Conservation (phyloP, 2,113 vertebrate genomes). For the Callorhinus ursinus region DNA sequence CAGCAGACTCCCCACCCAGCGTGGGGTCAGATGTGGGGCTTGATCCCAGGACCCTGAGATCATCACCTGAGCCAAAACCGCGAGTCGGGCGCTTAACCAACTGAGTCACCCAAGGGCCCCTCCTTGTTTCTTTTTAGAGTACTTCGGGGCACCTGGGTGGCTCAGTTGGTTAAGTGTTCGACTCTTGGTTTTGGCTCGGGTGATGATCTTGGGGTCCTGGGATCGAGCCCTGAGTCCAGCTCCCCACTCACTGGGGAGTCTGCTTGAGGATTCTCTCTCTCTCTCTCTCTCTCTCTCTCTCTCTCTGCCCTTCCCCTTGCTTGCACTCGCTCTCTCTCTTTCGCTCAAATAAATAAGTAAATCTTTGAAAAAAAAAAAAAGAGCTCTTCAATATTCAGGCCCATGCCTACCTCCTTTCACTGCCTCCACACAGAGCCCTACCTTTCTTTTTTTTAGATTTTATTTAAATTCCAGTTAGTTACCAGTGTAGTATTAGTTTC, state of each 20-base stretch:
- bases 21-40: not conserved
- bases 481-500: not conserved
- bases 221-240: too few relatives aligned
- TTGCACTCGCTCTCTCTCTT: too few relatives aligned
- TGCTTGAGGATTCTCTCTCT: too few relatives aligned
- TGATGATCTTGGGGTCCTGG: too few relatives aligned
- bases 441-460: not conserved
- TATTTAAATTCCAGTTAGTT: not conserved
- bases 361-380: too few relatives aligned
- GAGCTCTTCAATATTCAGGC: not conserved
- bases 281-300: too few relatives aligned
- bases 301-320: too few relatives aligned
- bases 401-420: not conserved
- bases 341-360: too few relatives aligned
- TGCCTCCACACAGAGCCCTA: not conserved
- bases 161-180: too few relatives aligned
- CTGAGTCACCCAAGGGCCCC: not conserved
- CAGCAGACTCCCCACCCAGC: not conserved
- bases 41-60: not conserved
- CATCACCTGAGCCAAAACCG: not conserved
- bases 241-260: too few relatives aligned
- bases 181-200: too few relatives aligned
- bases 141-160: too few relatives aligned
- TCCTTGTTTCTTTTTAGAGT: not conserved
- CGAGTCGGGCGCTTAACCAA: not conserved